Evolutionary conservation across 1,140 invertebrate species (phyloP), one percentile per base, ranked within the genome.

Genomic region (Drosophila kepulauana): DNA sequence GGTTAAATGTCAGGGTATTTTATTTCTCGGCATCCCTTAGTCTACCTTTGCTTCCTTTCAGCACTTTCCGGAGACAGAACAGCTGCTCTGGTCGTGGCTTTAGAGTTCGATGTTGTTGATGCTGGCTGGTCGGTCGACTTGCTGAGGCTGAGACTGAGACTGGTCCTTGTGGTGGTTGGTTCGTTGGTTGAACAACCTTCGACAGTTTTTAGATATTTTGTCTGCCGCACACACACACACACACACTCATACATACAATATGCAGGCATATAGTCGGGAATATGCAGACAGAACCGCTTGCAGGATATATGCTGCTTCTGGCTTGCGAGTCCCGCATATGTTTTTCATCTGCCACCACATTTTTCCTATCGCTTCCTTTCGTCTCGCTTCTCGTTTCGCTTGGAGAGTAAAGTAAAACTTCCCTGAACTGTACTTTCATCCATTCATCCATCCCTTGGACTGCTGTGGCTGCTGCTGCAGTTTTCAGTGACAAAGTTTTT

Each of bases 181-280:
- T 33, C 62, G 66, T 79, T 81, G 82, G 82, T 86, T 86, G 82
- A 87, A 88, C 84, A 88, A 87, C 84, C 82, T 87, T 87, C 84
- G 82, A 75, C 82, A 77, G 72, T 87, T 88, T 88, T 86, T 87
- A 75, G 70, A 65, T 87, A 87, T 87, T 87, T 87, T 79, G 82
- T 86, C 82, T 86, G 82, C 65, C 59, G 25, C 61, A 46, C 63
- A 69, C 28, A 71, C 75, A 52, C 45, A 61, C 25, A 54, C 41
- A 71, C 38, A 64, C 56, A 54, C 28, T 25, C 20, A 3, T 4
- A 25, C 20, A 25, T 25, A 25, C 20, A 25, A 25, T 25, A 25
- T 25, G 20, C 20, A 25, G 20, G 20, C 3, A 25, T 25, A 25
- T 51, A 66, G n/a, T 38, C 43, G 57, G 35, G 15, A 13, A 62